These are phyloP conservation scores for Paedocypris micromegethes DNA, from an alignment of 2,797 vertebrate species.

Conservation along the genomic window DNA sequence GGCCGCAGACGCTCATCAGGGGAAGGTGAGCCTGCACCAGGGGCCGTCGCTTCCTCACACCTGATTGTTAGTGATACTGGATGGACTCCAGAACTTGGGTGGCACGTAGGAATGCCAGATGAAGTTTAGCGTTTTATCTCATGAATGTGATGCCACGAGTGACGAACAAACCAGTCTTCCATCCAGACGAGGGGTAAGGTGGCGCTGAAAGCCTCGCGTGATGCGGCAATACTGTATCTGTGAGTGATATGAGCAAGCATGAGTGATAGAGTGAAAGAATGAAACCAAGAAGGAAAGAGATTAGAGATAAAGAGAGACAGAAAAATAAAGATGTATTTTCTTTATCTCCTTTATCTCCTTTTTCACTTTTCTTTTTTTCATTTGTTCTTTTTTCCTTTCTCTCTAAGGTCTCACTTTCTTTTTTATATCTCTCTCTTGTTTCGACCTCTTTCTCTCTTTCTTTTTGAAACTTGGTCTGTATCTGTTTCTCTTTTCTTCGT, in stretches of 20 bases:
- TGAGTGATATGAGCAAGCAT: slow-evolving; percentile 1
- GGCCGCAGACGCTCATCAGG: slow-evolving; percentile 44
- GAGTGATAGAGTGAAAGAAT: slow-evolving; percentile 21
- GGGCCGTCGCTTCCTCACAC: slow-evolving; percentile 42
- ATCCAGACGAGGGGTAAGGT: not conserved
- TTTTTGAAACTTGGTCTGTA: too few relatives aligned
- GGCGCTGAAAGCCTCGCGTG: slow-evolving; percentile 16
- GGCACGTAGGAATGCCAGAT: slow-evolving; percentile 42
- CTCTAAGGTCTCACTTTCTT: too few relatives aligned
- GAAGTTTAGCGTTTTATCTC: slow-evolving; percentile 42
- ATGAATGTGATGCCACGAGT: slow-evolving; percentile 24
- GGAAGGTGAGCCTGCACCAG: slow-evolving; percentile 23
- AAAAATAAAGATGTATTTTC: too few relatives aligned
- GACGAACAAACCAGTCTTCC: not conserved
- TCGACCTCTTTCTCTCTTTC: too few relatives aligned
- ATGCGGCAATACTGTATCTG: slow-evolving; percentile 4
- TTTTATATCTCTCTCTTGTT: too few relatives aligned
- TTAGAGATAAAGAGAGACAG: not conserved
- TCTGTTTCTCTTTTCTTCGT: too few relatives aligned
- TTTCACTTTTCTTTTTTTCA: too few relatives aligned
- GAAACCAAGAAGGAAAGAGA: slow-evolving; percentile 3
- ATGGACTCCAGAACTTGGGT: slow-evolving; percentile 48
- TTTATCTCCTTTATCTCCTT: too few relatives aligned
- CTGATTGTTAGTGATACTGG: slow-evolving; percentile 50
- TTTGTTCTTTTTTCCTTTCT: too few relatives aligned